A percentile compares a stretch with the other conserved stretches of the same genome.
phyloP scores from a whole-genome alignment of 2,888 invertebrate genomes.

The Nesidiocoris tenuis region DNA sequence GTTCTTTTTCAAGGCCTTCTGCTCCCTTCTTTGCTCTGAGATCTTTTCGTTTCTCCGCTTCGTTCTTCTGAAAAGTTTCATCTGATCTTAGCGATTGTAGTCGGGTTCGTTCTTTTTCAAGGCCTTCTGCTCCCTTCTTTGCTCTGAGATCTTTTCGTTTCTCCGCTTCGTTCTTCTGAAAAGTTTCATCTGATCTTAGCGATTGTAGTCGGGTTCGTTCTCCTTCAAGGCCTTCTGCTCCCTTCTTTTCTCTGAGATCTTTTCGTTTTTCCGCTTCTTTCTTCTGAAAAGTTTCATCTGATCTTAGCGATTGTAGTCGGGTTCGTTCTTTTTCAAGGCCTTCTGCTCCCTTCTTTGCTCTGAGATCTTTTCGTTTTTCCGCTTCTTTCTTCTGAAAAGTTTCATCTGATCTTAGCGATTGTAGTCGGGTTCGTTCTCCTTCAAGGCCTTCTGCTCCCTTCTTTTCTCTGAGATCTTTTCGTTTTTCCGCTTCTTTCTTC shows the following conservation, averaged over 20 bases:
- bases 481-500: neutral
- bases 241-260: neutral
- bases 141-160: neutral
- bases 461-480: no score
- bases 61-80: neutral
- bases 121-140: neutral
- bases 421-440: no score
- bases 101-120: neutral
- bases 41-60: conserved; percentile 3
- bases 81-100: neutral
- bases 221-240: neutral
- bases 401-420: neutral
- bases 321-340: neutral
- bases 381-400: neutral
- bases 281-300: neutral
- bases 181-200: neutral
- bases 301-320: neutral
- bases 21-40: neutral
- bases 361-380: neutral
- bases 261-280: neutral
- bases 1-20: neutral
- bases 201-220: neutral
- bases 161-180: neutral
- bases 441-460: no score
- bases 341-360: neutral